Evolutionary conservation across 1,140 invertebrate genomes (phyloP).

Genomic region (Conopomorpha cramerella): DNA sequence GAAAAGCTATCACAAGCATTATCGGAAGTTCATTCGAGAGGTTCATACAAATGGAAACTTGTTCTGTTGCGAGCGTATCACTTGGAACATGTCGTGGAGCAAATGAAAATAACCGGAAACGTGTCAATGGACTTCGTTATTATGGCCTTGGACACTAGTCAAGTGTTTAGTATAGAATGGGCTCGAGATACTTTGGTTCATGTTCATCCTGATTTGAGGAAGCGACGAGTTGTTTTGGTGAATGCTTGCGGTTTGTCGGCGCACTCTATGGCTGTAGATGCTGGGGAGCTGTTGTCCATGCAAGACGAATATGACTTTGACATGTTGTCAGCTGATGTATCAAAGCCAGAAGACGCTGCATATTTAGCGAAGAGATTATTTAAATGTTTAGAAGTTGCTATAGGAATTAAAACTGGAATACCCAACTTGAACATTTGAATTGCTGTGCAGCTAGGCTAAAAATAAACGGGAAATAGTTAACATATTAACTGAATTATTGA

Average conservation of each 20-base stretch:
- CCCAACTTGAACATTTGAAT: slow-evolving; percentile 40
- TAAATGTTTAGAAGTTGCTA: slow-evolving; percentile 37
- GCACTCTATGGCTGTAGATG: slow-evolving; percentile 32
- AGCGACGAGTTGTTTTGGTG: slow-evolving; percentile 31
- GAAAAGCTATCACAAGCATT: too few species aligned
- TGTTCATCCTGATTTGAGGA: slow-evolving; percentile 36
- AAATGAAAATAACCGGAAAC: slow-evolving; percentile 30
- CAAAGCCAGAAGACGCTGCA: slow-evolving; percentile 19
- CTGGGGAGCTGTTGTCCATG: slow-evolving; percentile 33
- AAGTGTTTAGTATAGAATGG: slow-evolving; percentile 40
- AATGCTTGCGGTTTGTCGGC: slow-evolving; percentile 33
- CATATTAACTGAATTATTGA: too few species aligned
- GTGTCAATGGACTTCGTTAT: slow-evolving; percentile 40
- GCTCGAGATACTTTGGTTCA: slow-evolving; percentile 25
- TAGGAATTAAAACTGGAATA: slow-evolving; percentile 41
- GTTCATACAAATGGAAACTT: slow-evolving; percentile 34
- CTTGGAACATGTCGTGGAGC: slow-evolving; percentile 30
- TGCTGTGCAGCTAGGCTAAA: too few species aligned
- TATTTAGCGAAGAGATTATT: slow-evolving; percentile 29
- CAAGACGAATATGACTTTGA: slow-evolving; percentile 31
- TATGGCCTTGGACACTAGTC: slow-evolving; percentile 37
- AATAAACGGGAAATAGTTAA: too few species aligned
- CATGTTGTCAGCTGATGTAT: slow-evolving; percentile 36
- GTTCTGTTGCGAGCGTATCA: slow-evolving; percentile 24
- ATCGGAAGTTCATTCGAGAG: slow-evolving; percentile 27